Base-by-base conservation (phyloP, 92 coral and sea anemone genomes). In the Heliopora coerulea region DNA sequence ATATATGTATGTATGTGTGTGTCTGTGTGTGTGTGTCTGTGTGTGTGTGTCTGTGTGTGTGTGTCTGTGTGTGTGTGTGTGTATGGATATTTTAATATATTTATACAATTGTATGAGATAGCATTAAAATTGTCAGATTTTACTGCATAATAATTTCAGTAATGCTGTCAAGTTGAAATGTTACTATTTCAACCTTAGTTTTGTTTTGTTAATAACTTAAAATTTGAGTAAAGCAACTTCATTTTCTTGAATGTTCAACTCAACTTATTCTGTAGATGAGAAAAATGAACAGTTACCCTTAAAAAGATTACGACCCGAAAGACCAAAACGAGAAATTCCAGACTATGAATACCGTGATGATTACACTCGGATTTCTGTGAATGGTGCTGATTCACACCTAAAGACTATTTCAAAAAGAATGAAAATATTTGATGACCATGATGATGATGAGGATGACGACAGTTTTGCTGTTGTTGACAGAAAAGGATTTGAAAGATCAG, bases 291-390 rank as follows among this genome's bases (percentile, higher is more conserved):
- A 52, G 21, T 73, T 69, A 34, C 83, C 96, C 20, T 93, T 90
- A 20, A 91, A 87, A 48, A 63, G 98, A 27, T 85, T 93, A 24
- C 72, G 98, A 41, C 98, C 96, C 26, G 98, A 93, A 68, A 72
- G 96, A 15, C 96, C 96, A 3, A 93, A 91, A 72, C 65, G 88
- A 79, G 96, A 91, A 60, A 93, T 84, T 52, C 96, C 96, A 42
- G 98, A 93, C 79, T 93, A 85, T 75, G 98, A 93, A 66, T 93
- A 93, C 26, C 26, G 62, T 23, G 76, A 69, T 74, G 85, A 84
- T 25, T 90, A 82, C 49, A 73, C 89, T 14, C 75, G 81, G 33
- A 75, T 75, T 67, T 56, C 81, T 7, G 69, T 72, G 48, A 61
- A 76, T 29, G 56, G 59, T 15, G 64, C 41, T 29, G 64, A 54